Evolutionary conservation across 2,113 vertebrate species (phyloP), one percentile per base, ranked within the genome.

Genomic region (Carassius carassius): DNA sequence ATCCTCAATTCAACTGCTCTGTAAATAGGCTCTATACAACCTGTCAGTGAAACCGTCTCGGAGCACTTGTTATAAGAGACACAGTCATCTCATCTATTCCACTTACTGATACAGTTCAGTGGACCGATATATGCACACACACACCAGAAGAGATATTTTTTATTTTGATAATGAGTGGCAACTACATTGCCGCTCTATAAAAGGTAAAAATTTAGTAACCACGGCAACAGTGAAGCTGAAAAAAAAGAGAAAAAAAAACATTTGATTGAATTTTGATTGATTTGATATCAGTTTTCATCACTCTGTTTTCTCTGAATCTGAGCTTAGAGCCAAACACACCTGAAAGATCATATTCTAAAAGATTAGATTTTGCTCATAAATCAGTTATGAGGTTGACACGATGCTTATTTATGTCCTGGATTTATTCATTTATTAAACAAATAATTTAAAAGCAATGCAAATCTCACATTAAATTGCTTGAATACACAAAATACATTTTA

Each of bases 1-100:
- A 63, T 83, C 62, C 85, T 63, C 67, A 63, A 85, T 75, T 80
- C 65, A 78, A 76, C 35, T 6, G 4, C 78, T 75, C 41, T 67
- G 86, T 88, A 88, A 88, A 89, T 85, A 87, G 86, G 84, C 63
- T 83, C 75, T 78, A 81, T 74, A 80, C 78, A 82, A 83, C 78
- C 74, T 80, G 82, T 32, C 79, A 82, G 49, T 72, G 80, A 84
- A 70, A 79, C 72, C 12, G 60, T 81, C 78, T 78, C 29, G 11
- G 80, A 32, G 67, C 77, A 74, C 79, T 86, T 69, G 88, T 87
- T 87, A 83, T 6, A 86, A 83, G 69, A 76, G 60, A 87, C 41
- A 75, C 17, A 60, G 67, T 75, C 82, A 87, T 69, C 54, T 86
- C 82, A 87, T 82, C 67, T 62, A 69, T 82, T 85, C 14, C 69